These are phyloP conservation scores for Argentina silus DNA, from an alignment of 2,797 vertebrate genomes.

Conservation along the genomic window DNA sequence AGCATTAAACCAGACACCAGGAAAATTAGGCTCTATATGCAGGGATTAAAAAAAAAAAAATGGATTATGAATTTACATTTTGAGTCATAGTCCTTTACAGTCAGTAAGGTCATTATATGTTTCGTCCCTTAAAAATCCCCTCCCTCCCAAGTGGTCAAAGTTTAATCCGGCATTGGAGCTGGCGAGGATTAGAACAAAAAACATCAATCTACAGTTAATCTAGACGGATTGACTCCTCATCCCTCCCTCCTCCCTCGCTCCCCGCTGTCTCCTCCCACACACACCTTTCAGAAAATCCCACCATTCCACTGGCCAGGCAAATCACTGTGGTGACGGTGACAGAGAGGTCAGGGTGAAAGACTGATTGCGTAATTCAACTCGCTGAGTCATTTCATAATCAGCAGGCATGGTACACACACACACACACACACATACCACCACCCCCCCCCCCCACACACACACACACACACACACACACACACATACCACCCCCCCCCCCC, in stretches of 20 bases:
- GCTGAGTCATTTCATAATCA: constrained; percentile 1
- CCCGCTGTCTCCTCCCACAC: constrained; percentile 21
- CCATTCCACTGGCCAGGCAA: constrained; percentile 40
- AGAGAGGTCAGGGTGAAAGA: not conserved
- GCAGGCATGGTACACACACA: no score
- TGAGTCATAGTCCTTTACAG: constrained; percentile 11
- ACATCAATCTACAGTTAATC: constrained; percentile 58
- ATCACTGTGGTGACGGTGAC: constrained; percentile 29
- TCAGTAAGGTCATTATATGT: no score
- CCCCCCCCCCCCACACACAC: no score
- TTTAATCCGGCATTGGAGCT: constrained; percentile 55
- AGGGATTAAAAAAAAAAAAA: constrained; percentile 43
- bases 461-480: no score
- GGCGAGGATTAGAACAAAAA: constrained; percentile 51
- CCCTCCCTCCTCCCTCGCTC: constrained; percentile 18
- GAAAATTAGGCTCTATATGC: constrained; percentile 39
- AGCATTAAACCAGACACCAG: constrained; percentile 17
- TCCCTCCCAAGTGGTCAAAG: constrained; percentile 35
- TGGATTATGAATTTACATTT: constrained; percentile 40
- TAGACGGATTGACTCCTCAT: constrained; percentile 52
- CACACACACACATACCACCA: no score
- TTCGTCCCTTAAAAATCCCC: not conserved
- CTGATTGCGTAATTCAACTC: not conserved
- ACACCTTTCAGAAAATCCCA: constrained; percentile 55
- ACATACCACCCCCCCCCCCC: no score